Conservation (phyloP, 2,113 vertebrate genomes). For the Prionailurus viverrinus region DNA sequence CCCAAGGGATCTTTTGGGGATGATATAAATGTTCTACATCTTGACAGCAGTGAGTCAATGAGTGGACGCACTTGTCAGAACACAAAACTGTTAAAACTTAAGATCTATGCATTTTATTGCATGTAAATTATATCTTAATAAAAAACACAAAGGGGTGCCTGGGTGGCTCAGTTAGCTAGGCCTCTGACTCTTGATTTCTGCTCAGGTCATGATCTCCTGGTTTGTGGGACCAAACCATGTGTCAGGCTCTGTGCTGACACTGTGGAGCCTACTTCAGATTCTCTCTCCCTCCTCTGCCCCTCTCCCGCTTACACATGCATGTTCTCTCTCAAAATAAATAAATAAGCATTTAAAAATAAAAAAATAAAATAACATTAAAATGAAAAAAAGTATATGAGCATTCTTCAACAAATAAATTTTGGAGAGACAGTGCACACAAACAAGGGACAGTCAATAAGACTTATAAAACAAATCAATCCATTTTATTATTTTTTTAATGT, state of each 20-base stretch:
- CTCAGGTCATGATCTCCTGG: too few relatives aligned
- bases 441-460: neutral
- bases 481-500: neutral
- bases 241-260: too few relatives aligned
- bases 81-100: neutral
- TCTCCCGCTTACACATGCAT: too few relatives aligned
- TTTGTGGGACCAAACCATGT: too few relatives aligned
- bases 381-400: neutral
- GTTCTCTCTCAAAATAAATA: too few relatives aligned
- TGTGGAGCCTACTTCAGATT: too few relatives aligned
- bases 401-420: slow-evolving; percentile 35
- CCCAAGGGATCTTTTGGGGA: neutral
- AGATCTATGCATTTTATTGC: neutral
- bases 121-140: neutral
- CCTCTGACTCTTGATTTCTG: too few relatives aligned
- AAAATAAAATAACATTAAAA: neutral
- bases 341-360: too few relatives aligned
- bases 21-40: neutral
- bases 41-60: neutral
- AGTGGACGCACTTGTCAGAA: neutral
- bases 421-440: neutral
- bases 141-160: neutral
- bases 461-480: neutral
- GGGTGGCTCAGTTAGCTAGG: too few relatives aligned
- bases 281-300: too few relatives aligned